A percentile compares a stretch with the other conserved stretches of the same genome.
Evolutionary conservation across 2,797 vertebrate species (phyloP).

Genomic region (Epinephelus awoara): DNA sequence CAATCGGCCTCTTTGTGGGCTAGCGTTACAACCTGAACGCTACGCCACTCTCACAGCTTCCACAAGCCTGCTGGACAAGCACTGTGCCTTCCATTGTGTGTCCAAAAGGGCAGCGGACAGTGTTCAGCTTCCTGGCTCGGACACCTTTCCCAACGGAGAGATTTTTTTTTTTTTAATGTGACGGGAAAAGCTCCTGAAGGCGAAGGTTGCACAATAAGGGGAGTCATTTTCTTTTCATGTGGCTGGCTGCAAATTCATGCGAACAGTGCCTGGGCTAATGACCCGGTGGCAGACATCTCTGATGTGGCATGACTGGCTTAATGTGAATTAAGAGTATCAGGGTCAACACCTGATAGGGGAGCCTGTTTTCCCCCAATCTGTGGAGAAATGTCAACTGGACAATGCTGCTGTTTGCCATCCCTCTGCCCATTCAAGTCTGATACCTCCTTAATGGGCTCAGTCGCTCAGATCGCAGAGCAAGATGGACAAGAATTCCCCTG

Average conservation of each 20-base stretch:
- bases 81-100: constrained; percentile 85
- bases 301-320: constrained; percentile 59
- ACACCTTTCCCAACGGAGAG: constrained; percentile 62
- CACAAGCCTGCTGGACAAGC: constrained; percentile 71
- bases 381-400: constrained; percentile 80
- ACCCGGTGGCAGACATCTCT: constrained; percentile 52
- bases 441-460: constrained; percentile 67
- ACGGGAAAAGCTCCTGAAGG: constrained; percentile 62
- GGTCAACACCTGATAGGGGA: constrained; percentile 76
- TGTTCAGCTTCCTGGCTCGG: constrained; percentile 78
- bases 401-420: constrained; percentile 73
- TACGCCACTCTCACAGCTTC: constrained; percentile 73
- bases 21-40: constrained; percentile 74
- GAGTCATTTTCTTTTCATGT: constrained; percentile 57
- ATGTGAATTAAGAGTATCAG: constrained; percentile 68
- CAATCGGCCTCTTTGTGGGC: constrained; percentile 84
- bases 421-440: constrained; percentile 63
- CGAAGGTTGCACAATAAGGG: constrained; percentile 55
- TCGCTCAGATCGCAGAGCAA: constrained; percentile 52
- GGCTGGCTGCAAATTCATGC: constrained; percentile 49
- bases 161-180: constrained; percentile 48
- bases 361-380: constrained; percentile 50
- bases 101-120: constrained; percentile 82
- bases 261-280: constrained; percentile 47
- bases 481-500: constrained; percentile 39